A percentile compares a stretch with the other conserved stretches of the same genome.
Conservation (phyloP, 1,140 invertebrate genomes). For the Hirudo medicinalis region DNA sequence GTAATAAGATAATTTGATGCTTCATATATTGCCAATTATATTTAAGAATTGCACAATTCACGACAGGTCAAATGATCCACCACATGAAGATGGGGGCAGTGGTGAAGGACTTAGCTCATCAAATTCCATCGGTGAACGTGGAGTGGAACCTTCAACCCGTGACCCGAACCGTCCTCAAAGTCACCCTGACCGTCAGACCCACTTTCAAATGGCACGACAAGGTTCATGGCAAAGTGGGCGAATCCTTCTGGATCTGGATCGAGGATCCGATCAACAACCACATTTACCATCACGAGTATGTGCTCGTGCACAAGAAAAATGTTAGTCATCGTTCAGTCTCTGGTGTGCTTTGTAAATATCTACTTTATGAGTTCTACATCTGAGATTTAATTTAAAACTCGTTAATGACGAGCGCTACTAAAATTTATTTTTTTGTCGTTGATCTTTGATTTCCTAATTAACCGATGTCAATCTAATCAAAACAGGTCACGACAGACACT, state of each 20-base stretch:
- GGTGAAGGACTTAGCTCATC: conserved; percentile 69
- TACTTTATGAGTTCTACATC: too few relatives aligned
- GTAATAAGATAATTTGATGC: too few relatives aligned
- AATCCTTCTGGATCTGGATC: conserved; percentile 94
- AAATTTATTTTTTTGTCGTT: neutral
- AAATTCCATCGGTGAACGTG: conserved; percentile 69
- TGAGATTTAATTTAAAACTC: too few relatives aligned
- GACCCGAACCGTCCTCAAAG: conserved; percentile 71
- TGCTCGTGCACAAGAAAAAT: conserved; percentile 73
- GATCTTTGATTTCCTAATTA: too few relatives aligned
- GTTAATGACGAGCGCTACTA: neutral
- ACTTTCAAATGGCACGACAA: conserved; percentile 54
- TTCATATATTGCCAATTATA: too few relatives aligned
- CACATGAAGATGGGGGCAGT: conserved; percentile 60
- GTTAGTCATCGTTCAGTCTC: conserved; percentile 42
- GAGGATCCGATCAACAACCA: conserved; percentile 83
- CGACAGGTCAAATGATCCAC: conserved; percentile 56
- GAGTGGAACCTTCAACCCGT: conserved; percentile 82
- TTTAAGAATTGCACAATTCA: neutral
- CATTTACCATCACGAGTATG: conserved; percentile 91
- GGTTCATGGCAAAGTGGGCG: conserved; percentile 66
- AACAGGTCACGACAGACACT: conserved; percentile 52
- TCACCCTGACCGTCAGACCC: conserved; percentile 66
- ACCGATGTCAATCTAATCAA: too few relatives aligned
- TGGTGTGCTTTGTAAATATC: too few relatives aligned